Conservation (phyloP, 2,113 vertebrate species). For the Picathartes gymnocephalus region DNA sequence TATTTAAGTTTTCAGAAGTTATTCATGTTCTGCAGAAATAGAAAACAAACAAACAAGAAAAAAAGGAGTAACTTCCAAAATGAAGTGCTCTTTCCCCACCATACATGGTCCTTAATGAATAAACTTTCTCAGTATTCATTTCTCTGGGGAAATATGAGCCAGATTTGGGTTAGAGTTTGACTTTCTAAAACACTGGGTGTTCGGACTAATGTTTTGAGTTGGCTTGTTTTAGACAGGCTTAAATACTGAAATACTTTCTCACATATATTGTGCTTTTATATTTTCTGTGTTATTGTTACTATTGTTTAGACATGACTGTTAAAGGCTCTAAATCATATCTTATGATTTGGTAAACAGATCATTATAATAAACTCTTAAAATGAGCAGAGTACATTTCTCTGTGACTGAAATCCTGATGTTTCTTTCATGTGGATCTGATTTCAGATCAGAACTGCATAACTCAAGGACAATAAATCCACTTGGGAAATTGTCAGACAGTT, state of each 20-base stretch:
- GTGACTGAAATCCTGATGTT: background rate
- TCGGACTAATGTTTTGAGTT: background rate
- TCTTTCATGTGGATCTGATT: background rate
- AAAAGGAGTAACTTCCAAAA: background rate
- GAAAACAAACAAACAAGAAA: constrained; percentile 38
- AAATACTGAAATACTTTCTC: background rate
- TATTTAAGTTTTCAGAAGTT: constrained; percentile 10
- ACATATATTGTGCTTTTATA: background rate
- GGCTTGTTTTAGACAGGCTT: background rate
- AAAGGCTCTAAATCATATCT: background rate
- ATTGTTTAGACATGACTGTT: background rate
- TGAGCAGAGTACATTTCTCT: background rate
- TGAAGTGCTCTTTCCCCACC: background rate
- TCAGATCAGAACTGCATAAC: background rate
- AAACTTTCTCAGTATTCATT: background rate
- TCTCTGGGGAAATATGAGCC: background rate
- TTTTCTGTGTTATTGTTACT: background rate
- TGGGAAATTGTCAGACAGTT: background rate
- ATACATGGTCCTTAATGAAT: constrained; percentile 4
- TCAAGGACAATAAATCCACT: background rate
- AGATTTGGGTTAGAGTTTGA: background rate
- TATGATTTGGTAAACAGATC: background rate
- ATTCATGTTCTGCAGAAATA: constrained; percentile 1
- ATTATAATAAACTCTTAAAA: background rate
- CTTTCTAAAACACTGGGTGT: background rate